Base-by-base conservation (phyloP, 2,113 vertebrate species). In the Progne subis region DNA sequence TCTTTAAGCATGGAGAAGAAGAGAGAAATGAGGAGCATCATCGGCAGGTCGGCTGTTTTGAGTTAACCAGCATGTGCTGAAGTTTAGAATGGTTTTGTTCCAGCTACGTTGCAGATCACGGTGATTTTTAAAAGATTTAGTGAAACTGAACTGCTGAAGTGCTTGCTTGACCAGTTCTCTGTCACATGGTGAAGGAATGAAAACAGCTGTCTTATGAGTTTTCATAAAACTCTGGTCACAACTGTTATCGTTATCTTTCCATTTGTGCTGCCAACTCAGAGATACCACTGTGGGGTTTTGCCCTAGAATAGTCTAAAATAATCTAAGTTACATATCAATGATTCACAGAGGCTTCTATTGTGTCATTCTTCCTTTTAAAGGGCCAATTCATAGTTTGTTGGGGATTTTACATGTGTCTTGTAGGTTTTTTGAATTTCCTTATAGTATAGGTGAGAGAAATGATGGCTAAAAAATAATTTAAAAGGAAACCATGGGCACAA, bases 161-260 rank as follows among this genome's bases (percentile, higher is more conserved):
- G 13, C 60, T 87, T 79, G 49, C 18, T 88, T 93, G 70, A 70
- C 47, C 2, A 6, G 12, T 86, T 81, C 28, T 83, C 39, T 88
- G 55, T 50, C 86, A 90, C 15, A 41, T 59, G 50, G 15, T 34
- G 34, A 52, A 93, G 50, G 60, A 93, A 63, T 52, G 43, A 88
- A 95, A 96, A 81, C 46, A 74, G 29, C 5, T 57, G 23, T 70
- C 18, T 53, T 12, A 29, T 4, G 6, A 70, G 50, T 80, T 90
- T 88, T 88, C 68, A 47, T 80, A 77, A 86, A 92, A 19, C 4
- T 65, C 78, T 68, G 31, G 25, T 79, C 67, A 72, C 19, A 61
- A 63, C 28, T 50, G 39, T 88, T 70, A 86, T 71, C 83, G 39
- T 88, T 70, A 86, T 71, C 83, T 37, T 92, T 93, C 39, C 2